Evolutionary conservation across 2,888 invertebrate genomes (phyloP).

Genomic region (Phengaris arion): DNA sequence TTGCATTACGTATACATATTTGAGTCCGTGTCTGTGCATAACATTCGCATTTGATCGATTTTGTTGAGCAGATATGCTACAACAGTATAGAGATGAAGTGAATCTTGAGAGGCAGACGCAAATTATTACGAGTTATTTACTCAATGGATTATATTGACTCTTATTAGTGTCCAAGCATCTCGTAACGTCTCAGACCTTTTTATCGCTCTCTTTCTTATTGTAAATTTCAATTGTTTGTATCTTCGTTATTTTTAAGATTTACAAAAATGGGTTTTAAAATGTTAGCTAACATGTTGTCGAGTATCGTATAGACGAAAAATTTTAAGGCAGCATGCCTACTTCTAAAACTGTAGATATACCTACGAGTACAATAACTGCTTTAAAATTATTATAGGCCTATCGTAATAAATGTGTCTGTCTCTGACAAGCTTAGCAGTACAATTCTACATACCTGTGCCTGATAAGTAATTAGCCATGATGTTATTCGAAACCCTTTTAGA

Average conservation of each 20-base stretch:
- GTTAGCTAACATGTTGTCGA: no score
- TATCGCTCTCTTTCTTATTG: no score
- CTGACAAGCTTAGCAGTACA: conserved; percentile 15
- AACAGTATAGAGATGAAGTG: conserved; percentile 1
- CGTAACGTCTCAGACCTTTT: no score
- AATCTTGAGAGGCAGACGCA: conserved; percentile 6
- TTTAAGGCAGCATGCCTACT: no score
- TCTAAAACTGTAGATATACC: background rate
- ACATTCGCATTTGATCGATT: background rate
- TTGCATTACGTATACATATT: background rate
- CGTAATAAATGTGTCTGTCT: conserved; percentile 18
- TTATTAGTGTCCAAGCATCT: background rate
- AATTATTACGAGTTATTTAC: background rate
- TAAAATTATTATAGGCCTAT: background rate
- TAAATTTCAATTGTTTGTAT: no score
- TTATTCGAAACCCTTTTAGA: conserved; percentile 8
- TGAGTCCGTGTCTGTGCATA: background rate
- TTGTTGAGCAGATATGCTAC: background rate
- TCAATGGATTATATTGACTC: background rate
- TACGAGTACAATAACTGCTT: background rate
- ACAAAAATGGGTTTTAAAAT: no score
- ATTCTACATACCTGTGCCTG: conserved; percentile 26
- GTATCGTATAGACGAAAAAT: no score
- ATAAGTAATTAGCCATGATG: conserved; percentile 18
- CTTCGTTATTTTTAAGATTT: no score